Percentiles rank a stretch among this genome's conserved stretches.
These are phyloP conservation scores for Drosophila melanogaster DNA, from an alignment of 1,140 invertebrate species.

Conservation along the genomic window Release_6_plus_ISO1_MT NT_033777.3:14217001-14217500, in stretches of 20 bases:
- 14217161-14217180: not conserved
- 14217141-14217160: not conserved
- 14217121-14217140: not conserved
- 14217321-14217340: not conserved
- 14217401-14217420: conserved; percentile 13
- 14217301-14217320: conserved; percentile 11
- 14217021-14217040: conserved; percentile 40
- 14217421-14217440: conserved; percentile 30
- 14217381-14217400: conserved; percentile 20
- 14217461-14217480: conserved; percentile 50
- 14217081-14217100: conserved; percentile 19
- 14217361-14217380: conserved; percentile 48
- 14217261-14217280: not conserved
- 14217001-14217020: conserved; percentile 48
- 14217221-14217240: conserved; percentile 13
- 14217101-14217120: not conserved
- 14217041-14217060: conserved; percentile 53
- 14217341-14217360: conserved; percentile 17
- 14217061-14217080: conserved; percentile 45
- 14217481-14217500: not conserved
- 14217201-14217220: conserved; percentile 41
- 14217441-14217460: conserved; percentile 39
- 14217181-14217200: conserved; percentile 24
- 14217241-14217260: conserved; percentile 2
- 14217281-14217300: conserved; percentile 32